These are phyloP conservation scores for Craniophora ligustri DNA, from an alignment of 2,888 invertebrate genomes.

Conservation along the genomic window DNA sequence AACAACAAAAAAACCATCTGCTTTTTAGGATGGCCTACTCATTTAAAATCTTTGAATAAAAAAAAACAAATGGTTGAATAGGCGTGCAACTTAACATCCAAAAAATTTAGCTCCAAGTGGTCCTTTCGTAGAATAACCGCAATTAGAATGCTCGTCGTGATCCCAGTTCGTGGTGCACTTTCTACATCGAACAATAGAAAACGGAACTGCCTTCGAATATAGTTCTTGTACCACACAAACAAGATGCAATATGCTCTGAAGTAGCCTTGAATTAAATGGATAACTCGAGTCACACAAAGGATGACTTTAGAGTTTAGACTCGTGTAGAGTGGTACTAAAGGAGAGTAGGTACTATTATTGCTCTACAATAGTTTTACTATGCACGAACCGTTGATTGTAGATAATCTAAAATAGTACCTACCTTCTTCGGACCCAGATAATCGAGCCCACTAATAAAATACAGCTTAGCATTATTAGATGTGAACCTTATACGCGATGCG, in stretches of 20 bases:
- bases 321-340: slow-evolving; percentile 7
- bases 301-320: slow-evolving; percentile 18
- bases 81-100: slow-evolving; percentile 19
- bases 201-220: slow-evolving; percentile 47
- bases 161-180: slow-evolving; percentile 72
- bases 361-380: slow-evolving; percentile 1
- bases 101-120: slow-evolving; percentile 35
- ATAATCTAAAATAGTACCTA: background rate
- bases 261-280: slow-evolving; percentile 27
- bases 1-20: slow-evolving; percentile 12
- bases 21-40: background rate
- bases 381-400: background rate
- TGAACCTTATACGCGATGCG: slow-evolving; percentile 20
- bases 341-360: slow-evolving; percentile 5
- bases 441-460: background rate
- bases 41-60: background rate
- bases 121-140: slow-evolving; percentile 62
- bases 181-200: slow-evolving; percentile 72
- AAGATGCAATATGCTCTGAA: slow-evolving; percentile 53
- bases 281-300: slow-evolving; percentile 47
- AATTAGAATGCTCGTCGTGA: slow-evolving; percentile 76
- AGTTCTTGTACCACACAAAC: slow-evolving; percentile 49
- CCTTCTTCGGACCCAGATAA: background rate
- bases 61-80: slow-evolving; percentile 16
- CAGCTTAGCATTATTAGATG: background rate